Percentiles rank a stretch among this genome's conserved stretches.
Evolutionary conservation across 2,797 vertebrate species (phyloP).

Genomic region (Acanthornis magna): DNA sequence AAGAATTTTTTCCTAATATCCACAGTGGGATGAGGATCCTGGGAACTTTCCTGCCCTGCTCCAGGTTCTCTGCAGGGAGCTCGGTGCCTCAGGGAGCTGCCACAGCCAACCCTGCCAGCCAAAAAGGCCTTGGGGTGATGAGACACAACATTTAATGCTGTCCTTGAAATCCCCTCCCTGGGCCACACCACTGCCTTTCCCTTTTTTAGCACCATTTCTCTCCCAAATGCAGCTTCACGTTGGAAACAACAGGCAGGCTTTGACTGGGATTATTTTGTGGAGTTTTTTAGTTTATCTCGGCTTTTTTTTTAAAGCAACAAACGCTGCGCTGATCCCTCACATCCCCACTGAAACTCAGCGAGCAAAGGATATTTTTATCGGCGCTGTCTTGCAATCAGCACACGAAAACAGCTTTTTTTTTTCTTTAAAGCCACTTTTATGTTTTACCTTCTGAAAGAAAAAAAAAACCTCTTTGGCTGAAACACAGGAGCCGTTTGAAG

Average conservation of each 20-base stretch:
- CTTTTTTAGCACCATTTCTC: background rate
- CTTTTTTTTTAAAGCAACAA: background rate
- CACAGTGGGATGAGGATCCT: background rate
- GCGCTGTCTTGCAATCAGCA: background rate
- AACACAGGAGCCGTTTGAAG: slow-evolving; percentile 28
- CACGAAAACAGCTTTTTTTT: background rate
- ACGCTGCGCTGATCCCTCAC: fast-evolving
- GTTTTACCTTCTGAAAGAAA: background rate
- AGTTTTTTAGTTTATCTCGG: background rate
- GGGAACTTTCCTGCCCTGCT: background rate
- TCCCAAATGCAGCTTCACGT: fast-evolving
- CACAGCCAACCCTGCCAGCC: fast-evolving
- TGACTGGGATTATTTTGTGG: background rate
- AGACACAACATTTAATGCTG: fast-evolving
- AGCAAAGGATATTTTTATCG: slow-evolving; percentile 19
- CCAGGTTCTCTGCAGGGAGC: background rate
- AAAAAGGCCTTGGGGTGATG: fast-evolving
- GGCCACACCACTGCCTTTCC: fast-evolving
- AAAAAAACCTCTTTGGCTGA: background rate
- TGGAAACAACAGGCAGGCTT: background rate
- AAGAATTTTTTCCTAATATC: background rate
- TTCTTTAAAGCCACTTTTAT: slow-evolving; percentile 1
- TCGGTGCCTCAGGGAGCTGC: fast-evolving
- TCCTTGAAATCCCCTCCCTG: background rate
- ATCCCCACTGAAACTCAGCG: background rate